These are phyloP conservation scores for Heteromormyrus szaboi DNA, from an alignment of 2,797 vertebrate species.

Conservation along the genomic window DNA sequence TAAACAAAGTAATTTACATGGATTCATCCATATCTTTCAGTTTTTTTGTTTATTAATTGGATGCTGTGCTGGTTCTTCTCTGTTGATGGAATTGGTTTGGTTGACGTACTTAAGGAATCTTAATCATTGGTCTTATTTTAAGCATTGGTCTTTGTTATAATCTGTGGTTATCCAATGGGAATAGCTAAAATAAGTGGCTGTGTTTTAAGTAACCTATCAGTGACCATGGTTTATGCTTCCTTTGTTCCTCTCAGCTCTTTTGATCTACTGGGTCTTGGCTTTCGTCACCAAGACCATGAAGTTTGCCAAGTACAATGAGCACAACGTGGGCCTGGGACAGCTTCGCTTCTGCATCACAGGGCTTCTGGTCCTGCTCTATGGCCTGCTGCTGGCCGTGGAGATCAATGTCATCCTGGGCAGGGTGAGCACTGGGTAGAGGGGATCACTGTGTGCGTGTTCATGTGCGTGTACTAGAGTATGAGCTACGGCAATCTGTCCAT, in stretches of 20 bases:
- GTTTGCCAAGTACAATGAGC: slow-evolving; percentile 93
- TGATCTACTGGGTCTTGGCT: slow-evolving; percentile 91
- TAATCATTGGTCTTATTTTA: not conserved
- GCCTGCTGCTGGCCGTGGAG: slow-evolving; percentile 87
- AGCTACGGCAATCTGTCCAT: not conserved
- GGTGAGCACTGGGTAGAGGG: slow-evolving; percentile 61
- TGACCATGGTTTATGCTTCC: not conserved
- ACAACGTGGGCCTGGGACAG: slow-evolving; percentile 79
- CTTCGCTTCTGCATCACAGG: slow-evolving; percentile 93
- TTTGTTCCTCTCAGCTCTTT: slow-evolving; percentile 63
- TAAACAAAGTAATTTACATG: not conserved
- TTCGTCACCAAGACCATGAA: slow-evolving; percentile 95
- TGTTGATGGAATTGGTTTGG: not conserved
- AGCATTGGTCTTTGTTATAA: not conserved
- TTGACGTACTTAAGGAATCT: not conserved
- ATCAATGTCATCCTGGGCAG: slow-evolving; percentile 89
- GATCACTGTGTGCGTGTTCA: not conserved
- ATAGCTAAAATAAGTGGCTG: not conserved
- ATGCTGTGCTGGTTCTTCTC: not conserved
- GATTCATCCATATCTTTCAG: not conserved
- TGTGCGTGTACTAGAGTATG: not conserved
- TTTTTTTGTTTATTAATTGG: not conserved
- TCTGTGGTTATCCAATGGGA: not conserved
- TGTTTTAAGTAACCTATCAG: not conserved
- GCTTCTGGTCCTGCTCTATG: slow-evolving; percentile 82